Percentiles rank a stretch among this genome's conserved stretches.
These are phyloP conservation scores for Agonopterix alstromeriana DNA, from an alignment of 2,888 invertebrate genomes.

Conservation along the genomic window DNA sequence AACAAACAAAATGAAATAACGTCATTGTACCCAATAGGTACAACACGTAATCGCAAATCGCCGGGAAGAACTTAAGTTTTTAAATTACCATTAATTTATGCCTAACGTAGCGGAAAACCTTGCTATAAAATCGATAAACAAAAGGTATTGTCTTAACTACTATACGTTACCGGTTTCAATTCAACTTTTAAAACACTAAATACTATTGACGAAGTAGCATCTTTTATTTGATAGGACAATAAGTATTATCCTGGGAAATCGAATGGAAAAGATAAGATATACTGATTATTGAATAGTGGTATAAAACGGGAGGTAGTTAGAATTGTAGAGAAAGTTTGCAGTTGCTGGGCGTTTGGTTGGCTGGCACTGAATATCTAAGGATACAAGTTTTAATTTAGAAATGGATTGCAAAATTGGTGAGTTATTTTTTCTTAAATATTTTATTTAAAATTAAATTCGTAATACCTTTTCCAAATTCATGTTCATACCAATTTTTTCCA, in stretches of 20 bases:
- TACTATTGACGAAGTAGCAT: not conserved
- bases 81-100: not conserved
- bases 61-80: constrained; percentile 1
- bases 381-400: not conserved
- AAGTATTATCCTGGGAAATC: constrained; percentile 4
- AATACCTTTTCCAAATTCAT: too few relatives aligned
- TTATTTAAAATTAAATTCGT: too few relatives aligned
- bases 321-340: constrained; percentile 5
- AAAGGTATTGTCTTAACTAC: not conserved
- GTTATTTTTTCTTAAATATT: constrained; percentile 7
- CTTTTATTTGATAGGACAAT: not conserved
- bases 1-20: too few relatives aligned
- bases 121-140: not conserved
- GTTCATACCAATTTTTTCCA: too few relatives aligned
- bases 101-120: not conserved
- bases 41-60: not conserved
- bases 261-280: constrained; percentile 1
- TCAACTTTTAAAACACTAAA: not conserved
- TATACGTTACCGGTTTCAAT: not conserved
- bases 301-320: constrained; percentile 5
- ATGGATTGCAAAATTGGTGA: constrained; percentile 42
- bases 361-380: too few relatives aligned
- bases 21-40: not conserved
- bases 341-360: not conserved
- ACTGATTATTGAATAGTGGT: constrained; percentile 1